A percentile compares a stretch with the other conserved stretches of the same genome.
phyloP scores from a whole-genome alignment of 2,113 vertebrate genomes.

The Erythrolamprus reginae region DNA sequence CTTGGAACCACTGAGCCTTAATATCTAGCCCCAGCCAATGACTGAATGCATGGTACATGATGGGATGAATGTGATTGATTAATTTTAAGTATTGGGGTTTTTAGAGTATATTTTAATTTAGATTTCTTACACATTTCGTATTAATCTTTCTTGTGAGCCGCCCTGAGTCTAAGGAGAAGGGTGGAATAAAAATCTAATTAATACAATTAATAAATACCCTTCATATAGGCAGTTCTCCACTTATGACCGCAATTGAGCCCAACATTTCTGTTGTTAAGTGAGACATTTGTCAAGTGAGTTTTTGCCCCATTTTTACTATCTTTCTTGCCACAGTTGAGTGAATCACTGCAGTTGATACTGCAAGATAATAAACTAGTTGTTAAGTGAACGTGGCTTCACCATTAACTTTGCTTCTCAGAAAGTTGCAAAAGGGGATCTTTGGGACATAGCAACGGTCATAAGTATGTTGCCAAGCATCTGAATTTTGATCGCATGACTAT shows the following conservation, averaged over 20 bases:
- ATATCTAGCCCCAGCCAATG: too few species aligned
- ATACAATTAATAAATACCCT: too few species aligned
- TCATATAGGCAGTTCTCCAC: neutral
- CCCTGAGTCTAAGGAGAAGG: too few species aligned
- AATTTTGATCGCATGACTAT: neutral
- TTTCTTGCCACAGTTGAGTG: neutral
- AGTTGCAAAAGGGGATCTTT: neutral
- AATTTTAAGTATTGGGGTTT: too few species aligned
- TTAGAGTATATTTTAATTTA: too few species aligned
- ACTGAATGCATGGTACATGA: too few species aligned
- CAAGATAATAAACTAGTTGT: neutral
- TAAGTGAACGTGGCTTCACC: neutral
- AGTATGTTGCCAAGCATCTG: neutral
- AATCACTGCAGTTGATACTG: neutral
- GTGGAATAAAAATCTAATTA: too few species aligned
- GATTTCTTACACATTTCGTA: too few species aligned
- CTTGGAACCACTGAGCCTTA: too few species aligned
- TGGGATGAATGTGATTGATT: too few species aligned
- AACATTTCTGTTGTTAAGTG: neutral
- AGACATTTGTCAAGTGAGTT: neutral
- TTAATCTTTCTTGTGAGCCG: too few species aligned
- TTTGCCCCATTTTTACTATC: neutral
- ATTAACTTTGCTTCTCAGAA: neutral
- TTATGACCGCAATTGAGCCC: neutral
- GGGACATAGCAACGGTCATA: neutral